Evolutionary conservation across 2,797 vertebrate genomes (phyloP), one percentile per base, ranked within the genome.

Genomic region (Sphenodon punctatus): DNA sequence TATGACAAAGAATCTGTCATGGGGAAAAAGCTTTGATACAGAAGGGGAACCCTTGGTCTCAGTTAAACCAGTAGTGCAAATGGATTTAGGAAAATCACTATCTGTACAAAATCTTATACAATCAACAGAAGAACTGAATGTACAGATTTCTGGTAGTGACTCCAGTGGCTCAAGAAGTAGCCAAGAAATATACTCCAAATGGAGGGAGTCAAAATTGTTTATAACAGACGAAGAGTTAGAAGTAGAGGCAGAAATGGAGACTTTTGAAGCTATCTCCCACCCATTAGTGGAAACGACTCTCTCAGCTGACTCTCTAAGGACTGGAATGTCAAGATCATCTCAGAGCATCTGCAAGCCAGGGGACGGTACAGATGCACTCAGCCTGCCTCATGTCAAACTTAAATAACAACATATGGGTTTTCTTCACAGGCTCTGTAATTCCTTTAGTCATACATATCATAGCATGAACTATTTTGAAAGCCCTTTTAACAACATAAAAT

Each of bases 31-130:
- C 67, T 96, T 97, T 92, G 98, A 98, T 92, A 95, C 96, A 86
- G 98, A 97, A 91, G 96, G 97, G 74, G 97, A 98, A 87, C 94
- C 97, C 34, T 93, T 97, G 59, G 81, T 97, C 82, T 96, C 94
- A 14, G 92, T 95, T 86, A 94, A 93, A 78, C 94, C 95, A 65
- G 92, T 93, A 73, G 88, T 81, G 56, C 96, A 97, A 86, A 96
- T 93, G 83, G 95, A 96, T 83, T 92, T 97, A 83, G 97, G 97
- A 63, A 98, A 98, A 93, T 98, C 98, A 55, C 91, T 98, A 90
- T 98, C 98, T 30, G 97, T 97, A 82, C 98, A 99, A 96, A 97
- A 99, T 93, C 96, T 99, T 92, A 97, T 98, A 92, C 95, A 97
- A 67, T 96, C 97, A 22, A 93, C 95, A 27, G 95, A 96, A 85